Evolutionary conservation across 2,113 vertebrate species (phyloP), one percentile per base, ranked within the genome.

Genomic region (Indicator maculatus): DNA sequence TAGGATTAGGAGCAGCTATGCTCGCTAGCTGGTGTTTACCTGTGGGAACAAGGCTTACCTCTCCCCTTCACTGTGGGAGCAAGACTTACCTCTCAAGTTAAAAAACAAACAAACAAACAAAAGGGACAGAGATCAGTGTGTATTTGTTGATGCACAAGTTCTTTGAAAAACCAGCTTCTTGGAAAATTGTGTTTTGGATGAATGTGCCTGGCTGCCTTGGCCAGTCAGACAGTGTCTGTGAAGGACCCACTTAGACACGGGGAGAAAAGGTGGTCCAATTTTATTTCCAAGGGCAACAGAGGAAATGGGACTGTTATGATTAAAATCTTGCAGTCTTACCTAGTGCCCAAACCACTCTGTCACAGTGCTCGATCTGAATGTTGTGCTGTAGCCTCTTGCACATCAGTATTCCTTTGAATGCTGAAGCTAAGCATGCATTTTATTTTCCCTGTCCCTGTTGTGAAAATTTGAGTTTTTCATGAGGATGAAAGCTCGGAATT

Each of bases 171-270:
- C 14, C 12, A 70, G 0, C 30, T 73, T 79, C 38, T 59, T 2
- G 3, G 76, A 74, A 86, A 74, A 83, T 11, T 77, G 44, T 77
- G 27, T 52, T 95, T 89, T 73, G 76, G 24, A 17, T 77, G 33
- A 80, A 45, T 14, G 6, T 66, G 6, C n/a, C 41, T 0, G 0
- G 36, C 14, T n/a, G 14, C 16, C 18, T 91, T 1, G 2, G 23
- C 10, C 59, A 30, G 19, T 91, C 58, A 89, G 45, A 33, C 4
- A n/a, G 27, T 56, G 67, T 65, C 84, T 84, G 36, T 73, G 64
- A 77, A 86, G 91, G 19, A 44, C 45, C 33, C 0, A 0, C 59
- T 79, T 31, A 60, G 30, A 12, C 63, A 41, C 8, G 15, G 36
- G 56, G 15, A 85, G 41, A 66, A 92, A 78, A 65, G n/a, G 36